phyloP scores from a whole-genome alignment of 2,113 vertebrate species.

The Ctenodactylus gundi region DNA sequence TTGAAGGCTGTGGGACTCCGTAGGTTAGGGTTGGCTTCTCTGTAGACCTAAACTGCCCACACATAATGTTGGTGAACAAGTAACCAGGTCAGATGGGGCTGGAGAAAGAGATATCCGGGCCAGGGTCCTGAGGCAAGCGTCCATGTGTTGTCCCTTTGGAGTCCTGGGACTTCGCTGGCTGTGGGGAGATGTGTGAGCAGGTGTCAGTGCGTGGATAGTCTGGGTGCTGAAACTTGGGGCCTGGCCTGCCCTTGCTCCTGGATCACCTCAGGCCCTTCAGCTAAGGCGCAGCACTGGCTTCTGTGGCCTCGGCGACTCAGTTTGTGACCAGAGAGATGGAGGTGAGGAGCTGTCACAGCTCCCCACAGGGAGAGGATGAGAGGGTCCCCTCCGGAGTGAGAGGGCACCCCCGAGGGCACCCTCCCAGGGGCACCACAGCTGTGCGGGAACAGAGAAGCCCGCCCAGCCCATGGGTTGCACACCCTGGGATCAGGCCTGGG shows the following conservation, averaged over 20 bases:
- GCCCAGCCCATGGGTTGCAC: constrained; percentile 57
- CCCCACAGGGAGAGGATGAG: neutral
- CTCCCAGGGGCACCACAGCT: too few species aligned
- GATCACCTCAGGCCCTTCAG: too few species aligned
- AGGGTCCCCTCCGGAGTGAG: neutral
- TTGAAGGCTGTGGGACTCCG: too few species aligned
- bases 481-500: constrained; percentile 50
- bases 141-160: accelerated
- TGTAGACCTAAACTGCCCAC: neutral
- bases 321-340: neutral
- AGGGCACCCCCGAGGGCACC: neutral
- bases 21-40: neutral
- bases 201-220: accelerated
- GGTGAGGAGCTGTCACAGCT: neutral
- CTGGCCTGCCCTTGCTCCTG: neutral
- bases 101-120: neutral
- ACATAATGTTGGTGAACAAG: neutral
- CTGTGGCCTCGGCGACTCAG: accelerated
- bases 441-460: too few species aligned
- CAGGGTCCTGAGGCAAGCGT: neutral
- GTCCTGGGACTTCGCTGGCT: neutral
- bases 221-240: neutral
- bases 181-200: accelerated
- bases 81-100: neutral
- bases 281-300: accelerated